Percentiles rank a stretch among this genome's conserved stretches.
Conservation (phyloP, 2,113 vertebrate genomes). For the Oostethus manadensis region DNA sequence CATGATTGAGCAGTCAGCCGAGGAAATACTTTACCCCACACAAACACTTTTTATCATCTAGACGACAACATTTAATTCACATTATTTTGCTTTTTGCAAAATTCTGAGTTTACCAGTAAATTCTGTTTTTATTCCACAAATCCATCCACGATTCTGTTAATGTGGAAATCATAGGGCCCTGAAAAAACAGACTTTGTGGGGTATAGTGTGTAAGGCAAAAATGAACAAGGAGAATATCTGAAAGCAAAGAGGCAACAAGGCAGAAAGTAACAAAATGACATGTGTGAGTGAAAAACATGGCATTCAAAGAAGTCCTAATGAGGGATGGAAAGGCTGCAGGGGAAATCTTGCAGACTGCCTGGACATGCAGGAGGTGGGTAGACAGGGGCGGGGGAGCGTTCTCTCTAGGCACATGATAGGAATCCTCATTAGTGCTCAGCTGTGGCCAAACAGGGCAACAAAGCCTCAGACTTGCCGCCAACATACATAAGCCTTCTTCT, state of each 20-base stretch:
- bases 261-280: conserved; percentile 21
- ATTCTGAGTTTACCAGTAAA: too few relatives aligned
- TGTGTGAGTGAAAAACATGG: conserved; percentile 35
- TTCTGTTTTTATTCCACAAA: too few relatives aligned
- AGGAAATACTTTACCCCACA: too few relatives aligned
- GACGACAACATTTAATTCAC: too few relatives aligned
- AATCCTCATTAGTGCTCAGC: conserved; percentile 62
- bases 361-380: conserved; percentile 33
- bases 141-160: too few relatives aligned
- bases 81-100: too few relatives aligned
- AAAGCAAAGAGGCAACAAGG: conserved; percentile 15
- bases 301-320: conserved; percentile 41
- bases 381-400: conserved; percentile 9
- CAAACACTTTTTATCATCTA: too few relatives aligned
- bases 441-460: conserved; percentile 47
- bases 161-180: too few relatives aligned
- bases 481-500: conserved; percentile 25
- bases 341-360: conserved; percentile 36
- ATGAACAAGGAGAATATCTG: conserved; percentile 35
- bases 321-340: conserved; percentile 44
- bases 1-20: too few relatives aligned
- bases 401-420: conserved; percentile 49
- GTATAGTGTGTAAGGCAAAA: conserved; percentile 29
- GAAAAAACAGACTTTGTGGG: conserved; percentile 3
- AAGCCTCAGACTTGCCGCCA: conserved; percentile 38